Percentiles rank a stretch among this genome's conserved stretches.
These are phyloP conservation scores for Rhizomys pruinosus DNA, from an alignment of 2,113 vertebrate genomes.

Conservation along the genomic window DNA sequence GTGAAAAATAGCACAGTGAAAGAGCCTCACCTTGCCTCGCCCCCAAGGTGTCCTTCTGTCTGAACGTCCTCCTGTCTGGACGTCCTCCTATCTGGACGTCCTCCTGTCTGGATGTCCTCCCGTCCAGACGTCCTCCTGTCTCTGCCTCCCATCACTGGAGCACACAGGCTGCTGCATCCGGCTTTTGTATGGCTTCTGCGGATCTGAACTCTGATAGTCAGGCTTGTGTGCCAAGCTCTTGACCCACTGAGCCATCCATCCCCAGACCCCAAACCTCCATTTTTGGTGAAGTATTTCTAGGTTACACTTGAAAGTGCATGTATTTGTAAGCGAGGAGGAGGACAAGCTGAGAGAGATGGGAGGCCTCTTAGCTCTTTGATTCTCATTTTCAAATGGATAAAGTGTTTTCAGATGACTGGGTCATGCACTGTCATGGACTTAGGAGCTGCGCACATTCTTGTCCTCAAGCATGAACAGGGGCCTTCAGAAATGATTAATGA, in stretches of 20 bases:
- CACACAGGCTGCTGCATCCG: no score
- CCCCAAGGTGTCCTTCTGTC: not conserved
- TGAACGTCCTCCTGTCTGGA: no score
- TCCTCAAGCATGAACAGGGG: not conserved
- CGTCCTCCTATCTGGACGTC: not conserved
- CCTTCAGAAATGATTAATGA: not conserved
- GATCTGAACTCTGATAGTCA: not conserved
- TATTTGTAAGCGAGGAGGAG: constrained; percentile 1
- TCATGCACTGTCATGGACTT: no score
- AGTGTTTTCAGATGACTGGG: not conserved
- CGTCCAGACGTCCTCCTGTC: not conserved
- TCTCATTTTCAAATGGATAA: not conserved
- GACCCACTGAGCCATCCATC: not conserved
- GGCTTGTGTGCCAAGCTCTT: not conserved
- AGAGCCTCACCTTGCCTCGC: not conserved
- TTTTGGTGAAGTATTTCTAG: constrained; percentile 64
- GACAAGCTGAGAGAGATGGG: not conserved
- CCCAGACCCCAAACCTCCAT: not conserved
- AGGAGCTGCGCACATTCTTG: constrained; percentile 40
- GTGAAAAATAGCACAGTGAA: constrained; percentile 60
- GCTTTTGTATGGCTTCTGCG: not conserved
- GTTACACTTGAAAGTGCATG: constrained; percentile 55
- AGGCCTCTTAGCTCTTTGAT: not conserved
- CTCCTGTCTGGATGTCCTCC: no score
- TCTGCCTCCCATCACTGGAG: not conserved